phyloP scores from a whole-genome alignment of 2,888 invertebrate genomes.

The Zaprionus obscuricornis region DNA sequence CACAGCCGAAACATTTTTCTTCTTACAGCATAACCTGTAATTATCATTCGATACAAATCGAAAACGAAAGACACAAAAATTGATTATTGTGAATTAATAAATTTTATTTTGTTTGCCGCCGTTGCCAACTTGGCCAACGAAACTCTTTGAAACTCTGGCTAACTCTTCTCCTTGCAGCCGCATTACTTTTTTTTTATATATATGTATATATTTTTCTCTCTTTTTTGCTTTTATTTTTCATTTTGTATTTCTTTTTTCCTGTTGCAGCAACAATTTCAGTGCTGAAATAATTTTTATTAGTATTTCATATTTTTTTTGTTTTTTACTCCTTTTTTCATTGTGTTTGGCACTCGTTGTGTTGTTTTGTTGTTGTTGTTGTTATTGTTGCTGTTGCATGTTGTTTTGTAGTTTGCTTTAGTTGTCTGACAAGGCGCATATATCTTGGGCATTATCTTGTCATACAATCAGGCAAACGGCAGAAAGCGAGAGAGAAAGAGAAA shows the following conservation, averaged over 20 bases:
- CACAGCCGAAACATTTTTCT: constrained; percentile 65
- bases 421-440: constrained; percentile 74
- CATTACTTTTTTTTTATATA: constrained; percentile 27
- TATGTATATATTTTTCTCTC: constrained; percentile 4
- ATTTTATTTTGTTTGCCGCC: constrained; percentile 69
- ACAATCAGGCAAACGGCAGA: constrained; percentile 52
- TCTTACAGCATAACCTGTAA: constrained; percentile 80
- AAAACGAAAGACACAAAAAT: constrained; percentile 83
- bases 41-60: constrained; percentile 83
- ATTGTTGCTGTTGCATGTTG: constrained; percentile 41
- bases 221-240: constrained; percentile 16
- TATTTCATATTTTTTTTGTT: constrained; percentile 37
- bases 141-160: constrained; percentile 12
- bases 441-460: constrained; percentile 75
- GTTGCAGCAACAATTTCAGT: constrained; percentile 44
- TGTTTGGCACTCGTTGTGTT: constrained; percentile 26
- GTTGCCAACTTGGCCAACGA: constrained; percentile 29
- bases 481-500: constrained; percentile 22
- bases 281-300: constrained; percentile 60
- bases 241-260: constrained; percentile 16
- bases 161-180: constrained; percentile 25
- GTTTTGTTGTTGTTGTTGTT: constrained; percentile 28
- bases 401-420: constrained; percentile 49
- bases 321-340: constrained; percentile 17
- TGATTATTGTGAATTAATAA: constrained; percentile 83